Conservation (phyloP, 2,888 invertebrate genomes). For the Clitarchus hookeri region DNA sequence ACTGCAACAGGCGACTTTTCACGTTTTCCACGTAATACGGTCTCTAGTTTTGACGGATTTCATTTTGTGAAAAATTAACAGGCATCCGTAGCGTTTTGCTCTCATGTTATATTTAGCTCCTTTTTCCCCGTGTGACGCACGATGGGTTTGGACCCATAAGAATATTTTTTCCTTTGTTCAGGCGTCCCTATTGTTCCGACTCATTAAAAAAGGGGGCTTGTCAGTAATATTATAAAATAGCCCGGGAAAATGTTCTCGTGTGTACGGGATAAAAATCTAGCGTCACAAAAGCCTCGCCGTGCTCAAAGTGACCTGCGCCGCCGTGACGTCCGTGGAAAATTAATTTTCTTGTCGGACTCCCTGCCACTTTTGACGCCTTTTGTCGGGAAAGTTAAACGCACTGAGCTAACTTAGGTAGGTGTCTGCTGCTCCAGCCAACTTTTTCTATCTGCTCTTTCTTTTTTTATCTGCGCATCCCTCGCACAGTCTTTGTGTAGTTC, state of each 20-base stretch:
- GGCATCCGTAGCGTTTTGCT: background rate
- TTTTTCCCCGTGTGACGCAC: background rate
- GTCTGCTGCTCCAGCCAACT: no score
- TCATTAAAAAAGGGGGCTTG: background rate
- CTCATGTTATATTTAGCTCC: background rate
- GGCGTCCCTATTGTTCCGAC: background rate
- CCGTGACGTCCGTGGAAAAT: background rate
- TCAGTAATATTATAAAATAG: background rate
- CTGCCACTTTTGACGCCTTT: background rate
- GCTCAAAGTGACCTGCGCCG: background rate
- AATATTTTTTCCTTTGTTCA: slow-evolving; percentile 3
- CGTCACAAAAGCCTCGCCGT: background rate
- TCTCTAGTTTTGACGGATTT: background rate
- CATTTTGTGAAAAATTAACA: slow-evolving; percentile 7
- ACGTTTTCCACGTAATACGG: background rate
- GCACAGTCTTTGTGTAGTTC: no score
- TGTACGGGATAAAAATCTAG: background rate
- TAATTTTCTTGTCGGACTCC: slow-evolving; percentile 14
- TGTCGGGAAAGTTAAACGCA: background rate
- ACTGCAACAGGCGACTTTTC: no score
- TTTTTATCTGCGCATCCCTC: no score
- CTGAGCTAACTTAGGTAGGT: no score
- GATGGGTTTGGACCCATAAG: background rate
- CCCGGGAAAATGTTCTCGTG: background rate
- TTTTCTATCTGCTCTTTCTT: no score